Conservation (phyloP, 2,888 invertebrate species). For the Argyresthia goedartella region DNA sequence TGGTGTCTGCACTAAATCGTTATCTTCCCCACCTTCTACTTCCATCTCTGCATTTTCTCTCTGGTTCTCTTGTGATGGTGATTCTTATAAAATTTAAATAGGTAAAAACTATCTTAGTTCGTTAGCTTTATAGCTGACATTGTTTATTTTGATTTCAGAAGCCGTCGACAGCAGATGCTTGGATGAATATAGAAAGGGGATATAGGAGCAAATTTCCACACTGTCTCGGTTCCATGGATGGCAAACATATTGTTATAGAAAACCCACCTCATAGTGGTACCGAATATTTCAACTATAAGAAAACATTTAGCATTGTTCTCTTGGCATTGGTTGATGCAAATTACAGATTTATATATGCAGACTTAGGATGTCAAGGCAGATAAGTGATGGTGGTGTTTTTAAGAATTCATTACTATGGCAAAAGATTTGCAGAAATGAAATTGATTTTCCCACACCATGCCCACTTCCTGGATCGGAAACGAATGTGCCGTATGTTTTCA, state of each 20-base stretch:
- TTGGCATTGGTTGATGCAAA: slow-evolving; percentile 24
- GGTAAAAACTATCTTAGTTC: slow-evolving; percentile 9
- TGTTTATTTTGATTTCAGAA: not conserved
- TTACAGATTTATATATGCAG: slow-evolving; percentile 19
- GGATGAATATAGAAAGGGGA: slow-evolving; percentile 10
- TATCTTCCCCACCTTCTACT: too few species aligned
- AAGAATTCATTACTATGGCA: too few species aligned
- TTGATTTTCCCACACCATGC: too few species aligned
- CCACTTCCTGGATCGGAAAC: too few species aligned
- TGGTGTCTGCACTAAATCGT: too few species aligned
- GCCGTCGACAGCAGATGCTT: slow-evolving; percentile 6
- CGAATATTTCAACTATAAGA: not conserved
- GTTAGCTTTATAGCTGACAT: slow-evolving; percentile 4
- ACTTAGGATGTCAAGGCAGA: too few species aligned
- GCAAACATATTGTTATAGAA: slow-evolving; percentile 1
- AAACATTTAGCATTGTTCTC: slow-evolving; percentile 12
- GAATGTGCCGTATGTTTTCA: too few species aligned
- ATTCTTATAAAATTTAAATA: too few species aligned
- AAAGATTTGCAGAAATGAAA: too few species aligned
- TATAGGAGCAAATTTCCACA: slow-evolving; percentile 9
- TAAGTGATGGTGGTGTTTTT: too few species aligned
- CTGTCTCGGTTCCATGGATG: slow-evolving; percentile 6
- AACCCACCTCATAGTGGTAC: not conserved
- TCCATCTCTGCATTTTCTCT: too few species aligned
- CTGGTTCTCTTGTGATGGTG: too few species aligned